Conservation (phyloP, 2,113 vertebrate genomes). For the Trogon surrucura region DNA sequence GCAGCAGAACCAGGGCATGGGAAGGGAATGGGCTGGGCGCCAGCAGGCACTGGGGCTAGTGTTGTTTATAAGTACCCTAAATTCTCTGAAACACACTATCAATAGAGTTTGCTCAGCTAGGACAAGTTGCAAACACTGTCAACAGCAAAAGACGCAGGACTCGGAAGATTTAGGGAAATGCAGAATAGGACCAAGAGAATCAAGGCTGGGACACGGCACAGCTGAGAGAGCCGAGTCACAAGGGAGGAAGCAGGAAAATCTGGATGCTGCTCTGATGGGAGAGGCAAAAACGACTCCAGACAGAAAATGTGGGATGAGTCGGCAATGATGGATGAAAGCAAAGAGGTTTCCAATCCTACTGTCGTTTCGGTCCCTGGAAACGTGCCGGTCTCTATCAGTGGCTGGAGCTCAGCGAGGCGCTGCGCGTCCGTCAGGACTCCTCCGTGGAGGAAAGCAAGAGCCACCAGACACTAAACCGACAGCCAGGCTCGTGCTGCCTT, state of each 20-base stretch:
- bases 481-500: rapidly evolving
- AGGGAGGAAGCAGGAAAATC: neutral
- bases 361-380: rapidly evolving
- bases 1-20: rapidly evolving
- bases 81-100: neutral
- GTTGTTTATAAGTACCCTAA: neutral
- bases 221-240: neutral
- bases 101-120: neutral
- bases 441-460: neutral
- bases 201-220: neutral
- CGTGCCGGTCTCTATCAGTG: rapidly evolving
- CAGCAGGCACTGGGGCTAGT: neutral
- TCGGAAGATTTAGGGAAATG: neutral
- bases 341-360: rapidly evolving
- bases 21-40: rapidly evolving
- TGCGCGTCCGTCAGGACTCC: rapidly evolving
- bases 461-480: neutral
- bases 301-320: neutral
- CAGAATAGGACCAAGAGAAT: neutral
- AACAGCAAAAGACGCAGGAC: neutral
- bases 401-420: neutral
- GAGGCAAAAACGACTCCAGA: neutral
- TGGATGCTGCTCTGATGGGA: neutral
- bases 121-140: neutral
- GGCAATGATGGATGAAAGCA: neutral